Percentiles rank a stretch among this genome's conserved stretches.
Evolutionary conservation across 2,113 vertebrate species (phyloP).

Genomic region (Melanocharis versteri): DNA sequence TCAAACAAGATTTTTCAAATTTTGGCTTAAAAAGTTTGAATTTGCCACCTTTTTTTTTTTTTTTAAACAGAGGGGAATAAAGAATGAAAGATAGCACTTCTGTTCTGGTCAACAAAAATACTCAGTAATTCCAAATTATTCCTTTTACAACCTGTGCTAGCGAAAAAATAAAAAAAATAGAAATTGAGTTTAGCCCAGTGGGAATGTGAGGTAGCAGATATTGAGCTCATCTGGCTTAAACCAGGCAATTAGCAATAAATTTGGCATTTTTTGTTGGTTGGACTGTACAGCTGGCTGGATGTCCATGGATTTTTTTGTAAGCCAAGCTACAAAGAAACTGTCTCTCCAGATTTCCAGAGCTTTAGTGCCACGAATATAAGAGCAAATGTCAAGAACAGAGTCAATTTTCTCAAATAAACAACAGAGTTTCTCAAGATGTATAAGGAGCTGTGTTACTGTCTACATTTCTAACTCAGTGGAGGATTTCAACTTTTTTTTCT

Average conservation of each 20-base stretch:
- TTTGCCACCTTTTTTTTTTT: not conserved
- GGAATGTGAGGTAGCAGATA: not conserved
- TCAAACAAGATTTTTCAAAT: not conserved
- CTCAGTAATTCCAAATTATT: not conserved
- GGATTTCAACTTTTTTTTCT: not conserved
- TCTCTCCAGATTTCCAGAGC: not conserved
- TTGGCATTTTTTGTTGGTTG: not conserved
- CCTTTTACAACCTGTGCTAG: not conserved
- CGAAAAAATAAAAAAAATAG: not conserved
- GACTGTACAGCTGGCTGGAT: not conserved
- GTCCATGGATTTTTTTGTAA: not conserved
- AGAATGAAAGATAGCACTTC: not conserved
- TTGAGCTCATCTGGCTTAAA: not conserved
- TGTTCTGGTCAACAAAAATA: not conserved
- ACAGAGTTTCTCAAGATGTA: not conserved
- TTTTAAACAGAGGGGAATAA: not conserved
- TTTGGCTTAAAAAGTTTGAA: not conserved
- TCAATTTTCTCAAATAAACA: not conserved
- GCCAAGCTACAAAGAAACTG: not conserved
- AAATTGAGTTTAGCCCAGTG: not conserved
- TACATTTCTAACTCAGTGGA: not conserved
- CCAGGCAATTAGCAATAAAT: not conserved
- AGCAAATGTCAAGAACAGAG: not conserved
- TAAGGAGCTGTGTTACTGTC: not conserved
- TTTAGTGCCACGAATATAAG: not conserved